These are phyloP conservation scores for Chlorops oryzae DNA, from an alignment of 1,140 invertebrate species.

Conservation along the genomic window DNA sequence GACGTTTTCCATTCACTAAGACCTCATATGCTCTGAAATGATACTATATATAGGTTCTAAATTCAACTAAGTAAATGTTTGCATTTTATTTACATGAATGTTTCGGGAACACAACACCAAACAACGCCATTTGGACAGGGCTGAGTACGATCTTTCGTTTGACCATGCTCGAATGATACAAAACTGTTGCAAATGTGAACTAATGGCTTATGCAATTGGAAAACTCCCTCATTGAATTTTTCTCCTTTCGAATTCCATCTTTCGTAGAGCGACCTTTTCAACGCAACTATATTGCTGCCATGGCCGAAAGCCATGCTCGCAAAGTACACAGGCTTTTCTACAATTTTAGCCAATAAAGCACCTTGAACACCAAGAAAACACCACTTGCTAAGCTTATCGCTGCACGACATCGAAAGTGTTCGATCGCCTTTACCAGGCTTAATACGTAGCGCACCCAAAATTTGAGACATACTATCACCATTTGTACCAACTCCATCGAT, in stretches of 20 bases:
- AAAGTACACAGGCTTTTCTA: slow-evolving; percentile 65
- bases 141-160: slow-evolving; percentile 39
- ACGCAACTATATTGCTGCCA: no score
- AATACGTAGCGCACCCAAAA: slow-evolving; percentile 67
- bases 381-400: slow-evolving; percentile 90
- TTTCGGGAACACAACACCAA: slow-evolving; percentile 53
- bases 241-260: no score
- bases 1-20: slow-evolving; percentile 69
- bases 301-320: no score
- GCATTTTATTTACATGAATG: slow-evolving; percentile 32
- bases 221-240: no score
- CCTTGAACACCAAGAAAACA: slow-evolving; percentile 78
- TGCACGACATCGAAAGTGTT: slow-evolving; percentile 85
- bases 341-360: slow-evolving; percentile 63
- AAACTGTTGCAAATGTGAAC: slow-evolving; percentile 43
- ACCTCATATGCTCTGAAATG: slow-evolving; percentile 64
- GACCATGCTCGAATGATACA: slow-evolving; percentile 49
- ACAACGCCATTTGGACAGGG: slow-evolving; percentile 58
- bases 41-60: no score
- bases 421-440: slow-evolving; percentile 89
- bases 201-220: slow-evolving; percentile 31
- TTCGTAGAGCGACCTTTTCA: no score
- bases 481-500: slow-evolving; percentile 48
- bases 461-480: slow-evolving; percentile 52
- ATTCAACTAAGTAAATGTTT: no score